Percentiles rank a stretch among this genome's conserved stretches.
phyloP scores from a whole-genome alignment of 1,140 invertebrate genomes.

The Neoseiulus cucumeris region DNA sequence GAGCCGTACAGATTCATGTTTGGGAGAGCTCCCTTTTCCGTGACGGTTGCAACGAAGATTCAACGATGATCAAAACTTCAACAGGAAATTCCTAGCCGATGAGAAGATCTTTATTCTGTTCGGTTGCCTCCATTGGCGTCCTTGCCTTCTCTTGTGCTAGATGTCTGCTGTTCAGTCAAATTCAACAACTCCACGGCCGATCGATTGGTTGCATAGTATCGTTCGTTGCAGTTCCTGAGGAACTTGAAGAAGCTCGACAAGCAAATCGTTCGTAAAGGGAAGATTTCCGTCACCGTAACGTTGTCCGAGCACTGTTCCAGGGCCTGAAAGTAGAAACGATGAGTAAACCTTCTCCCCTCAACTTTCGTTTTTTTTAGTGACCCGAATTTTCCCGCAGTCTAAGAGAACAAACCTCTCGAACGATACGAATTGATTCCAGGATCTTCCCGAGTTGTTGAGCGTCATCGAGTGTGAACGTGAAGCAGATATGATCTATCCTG shows the following conservation, averaged over 20 bases:
- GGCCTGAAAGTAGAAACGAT: neutral
- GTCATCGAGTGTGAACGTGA: neutral
- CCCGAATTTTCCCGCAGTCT: neutral
- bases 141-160: no score
- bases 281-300: neutral
- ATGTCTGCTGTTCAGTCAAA: neutral
- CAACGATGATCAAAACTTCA: no score
- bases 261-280: neutral
- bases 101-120: no score
- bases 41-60: no score
- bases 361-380: neutral
- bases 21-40: no score
- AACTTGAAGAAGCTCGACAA: neutral
- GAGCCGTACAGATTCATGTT: no score
- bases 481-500: neutral
- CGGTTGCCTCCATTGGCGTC: no score
- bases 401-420: neutral
- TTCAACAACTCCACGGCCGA: neutral
- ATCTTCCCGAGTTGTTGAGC: neutral
- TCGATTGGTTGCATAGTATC: neutral
- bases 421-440: neutral
- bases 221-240: neutral
- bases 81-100: no score
- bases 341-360: neutral
- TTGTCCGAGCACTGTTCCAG: neutral